Base-by-base conservation (phyloP, 2,888 invertebrate species). In the Acrobasis suavella region DNA sequence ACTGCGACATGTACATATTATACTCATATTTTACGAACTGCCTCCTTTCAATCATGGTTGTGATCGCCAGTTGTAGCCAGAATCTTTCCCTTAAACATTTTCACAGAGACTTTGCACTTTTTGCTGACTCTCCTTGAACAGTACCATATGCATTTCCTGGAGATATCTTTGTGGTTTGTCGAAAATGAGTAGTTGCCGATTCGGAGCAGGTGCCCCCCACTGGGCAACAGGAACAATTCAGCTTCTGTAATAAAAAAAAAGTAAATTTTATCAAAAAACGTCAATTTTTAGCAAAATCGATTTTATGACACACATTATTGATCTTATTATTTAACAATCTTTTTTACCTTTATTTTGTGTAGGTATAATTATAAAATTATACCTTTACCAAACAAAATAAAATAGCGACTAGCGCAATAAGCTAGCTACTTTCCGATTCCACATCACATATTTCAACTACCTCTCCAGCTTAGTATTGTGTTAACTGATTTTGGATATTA, bases 121-220 rank as follows among this genome's bases (percentile, higher is more conserved):
- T 73, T 82, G 55, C 82, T 78, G 12, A 76, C 64, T 16, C 87
- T 75, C 62, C 80, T 85, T 0, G 87, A 87, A 58, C 87, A 87
- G 55, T 86, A 86, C 86, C 87, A 87, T 0, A 77, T 70, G 6
- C 74, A 80, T 50, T 65, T 74, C 0, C 78, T 76, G 0, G 66
- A 61, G 9, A 76, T 67, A 8, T 76, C 75, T 9, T 68, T 75
- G 42, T 74, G 73, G 62, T 81, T 85, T 0, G 81, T 77, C 0
- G 82, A 83, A 51, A 75, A 87, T 0, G 83, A 85, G 22, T 82
- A 65, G 0, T 55, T n/a, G 0, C 77, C 80, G 0, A 81, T 65
- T 37, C 64, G 66, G 0, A 84, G 70, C 2, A 81, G 62, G 56
- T 73, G 70, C 3, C 74, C 76, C n/a, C 83, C 84, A 16, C 77